Base-by-base conservation (phyloP, 2,888 invertebrate genomes). In the Acrobasis suavella region DNA sequence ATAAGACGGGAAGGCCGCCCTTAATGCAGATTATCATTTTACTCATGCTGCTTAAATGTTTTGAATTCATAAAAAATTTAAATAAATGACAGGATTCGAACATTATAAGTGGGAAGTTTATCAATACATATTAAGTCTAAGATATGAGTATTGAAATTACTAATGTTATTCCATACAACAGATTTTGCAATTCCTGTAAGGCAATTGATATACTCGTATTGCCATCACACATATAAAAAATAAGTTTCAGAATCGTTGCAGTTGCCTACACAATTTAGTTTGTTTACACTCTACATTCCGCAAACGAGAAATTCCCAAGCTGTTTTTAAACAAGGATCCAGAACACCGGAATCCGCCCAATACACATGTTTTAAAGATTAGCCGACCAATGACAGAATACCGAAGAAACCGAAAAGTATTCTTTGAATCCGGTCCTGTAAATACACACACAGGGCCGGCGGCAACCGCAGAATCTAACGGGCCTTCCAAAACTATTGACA, bases 401-500 rank as follows among this genome's bases (percentile, higher is more conserved):
- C 87, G 72, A 86, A 87, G 87, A 91, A 90, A 91, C 90, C 89
- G 79, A 81, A 78, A 85, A 83, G 72, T 78, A 90, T 91, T 85
- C 86, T 68, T 83, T 80, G 84, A 83, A 89, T 89, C 79, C 80
- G 73, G 78, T 81, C 80, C 78, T 82, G 82, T 81, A 83, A 89
- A 89, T 85, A 89, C 82, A 85, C 82, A 85, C 83, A 85, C 83
- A 81, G 80, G 83, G 78, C 78, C 81, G 80, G 76, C 75, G 71
- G 76, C 80, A 75, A 89, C 91, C 91, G 85, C 91, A 91, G 89
- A 89, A 90, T 89, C 88, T 86, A 86, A 83, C 86, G 80, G 86
- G 84, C 86, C 89, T 87, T 89, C 89, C 83, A 80, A 89, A 92
- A 92, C 92, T 92, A 92, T 92, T 91, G 92, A 92, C 92, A 91